Percentiles rank a stretch among this genome's conserved stretches.
phyloP scores from a whole-genome alignment of 2,113 vertebrate species.

The Noctilio leporinus region DNA sequence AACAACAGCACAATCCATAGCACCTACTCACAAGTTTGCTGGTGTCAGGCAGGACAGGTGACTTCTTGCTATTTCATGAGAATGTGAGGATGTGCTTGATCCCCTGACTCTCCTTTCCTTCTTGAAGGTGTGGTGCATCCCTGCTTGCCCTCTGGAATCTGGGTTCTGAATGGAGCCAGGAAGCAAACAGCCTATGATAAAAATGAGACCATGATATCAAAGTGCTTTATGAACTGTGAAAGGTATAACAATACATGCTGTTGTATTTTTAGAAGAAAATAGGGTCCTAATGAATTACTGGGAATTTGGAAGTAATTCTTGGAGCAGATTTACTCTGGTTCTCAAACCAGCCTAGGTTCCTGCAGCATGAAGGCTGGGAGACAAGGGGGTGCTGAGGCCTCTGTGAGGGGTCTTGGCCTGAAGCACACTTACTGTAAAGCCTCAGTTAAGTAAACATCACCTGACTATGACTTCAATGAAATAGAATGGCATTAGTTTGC shows the following conservation, averaged over 20 bases:
- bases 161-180: not conserved
- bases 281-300: not conserved
- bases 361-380: not conserved
- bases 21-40: too few relatives aligned
- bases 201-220: not conserved
- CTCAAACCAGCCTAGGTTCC: not conserved
- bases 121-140: not conserved
- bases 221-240: not conserved
- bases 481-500: not conserved
- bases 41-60: rapidly evolving
- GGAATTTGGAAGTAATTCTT: not conserved
- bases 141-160: not conserved
- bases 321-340: not conserved
- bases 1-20: rapidly evolving
- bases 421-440: not conserved
- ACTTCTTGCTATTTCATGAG: not conserved
- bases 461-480: not conserved
- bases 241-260: not conserved
- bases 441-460: not conserved
- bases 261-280: not conserved
- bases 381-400: not conserved
- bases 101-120: not conserved
- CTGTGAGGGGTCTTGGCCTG: not conserved
- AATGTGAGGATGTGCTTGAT: not conserved
- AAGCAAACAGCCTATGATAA: not conserved